Percentiles rank a stretch among this genome's conserved stretches.
Conservation (phyloP, 2,113 vertebrate species). For the Phycodurus eques region DNA sequence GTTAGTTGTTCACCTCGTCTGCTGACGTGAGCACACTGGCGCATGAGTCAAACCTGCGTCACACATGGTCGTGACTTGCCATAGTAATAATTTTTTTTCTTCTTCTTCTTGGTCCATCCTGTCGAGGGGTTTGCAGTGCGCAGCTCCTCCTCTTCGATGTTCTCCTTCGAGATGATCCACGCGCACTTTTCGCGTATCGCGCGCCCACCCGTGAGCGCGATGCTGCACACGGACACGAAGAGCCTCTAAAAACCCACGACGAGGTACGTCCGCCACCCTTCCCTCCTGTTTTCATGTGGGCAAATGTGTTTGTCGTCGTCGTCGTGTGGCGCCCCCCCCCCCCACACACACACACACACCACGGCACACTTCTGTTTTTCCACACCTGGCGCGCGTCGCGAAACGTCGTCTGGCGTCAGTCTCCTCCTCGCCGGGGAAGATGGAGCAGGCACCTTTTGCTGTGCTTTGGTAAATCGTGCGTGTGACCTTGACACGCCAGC, state of each 20-base stretch:
- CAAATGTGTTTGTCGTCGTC: background rate
- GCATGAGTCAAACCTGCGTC: slow-evolving; percentile 76
- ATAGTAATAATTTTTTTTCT: slow-evolving; percentile 50
- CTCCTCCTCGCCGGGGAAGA: background rate
- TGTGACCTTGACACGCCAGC: slow-evolving; percentile 63
- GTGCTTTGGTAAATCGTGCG: background rate
- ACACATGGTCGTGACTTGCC: slow-evolving; percentile 68
- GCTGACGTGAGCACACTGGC: slow-evolving; percentile 63
- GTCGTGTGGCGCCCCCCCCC: background rate
- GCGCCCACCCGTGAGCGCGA: background rate
- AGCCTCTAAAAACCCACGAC: background rate
- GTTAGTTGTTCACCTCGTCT: background rate
- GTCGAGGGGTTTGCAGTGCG: slow-evolving; percentile 25
- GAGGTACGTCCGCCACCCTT: background rate
- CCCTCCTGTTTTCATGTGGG: background rate
- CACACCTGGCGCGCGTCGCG: background rate
- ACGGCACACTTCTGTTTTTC: background rate
- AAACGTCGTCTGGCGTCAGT: background rate
- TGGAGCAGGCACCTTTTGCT: background rate
- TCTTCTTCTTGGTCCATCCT: background rate
- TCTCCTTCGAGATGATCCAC: background rate
- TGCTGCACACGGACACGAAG: background rate
- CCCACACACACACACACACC: background rate
- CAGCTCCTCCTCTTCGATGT: background rate
- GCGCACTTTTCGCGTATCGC: background rate